Evolutionary conservation across 1,140 invertebrate species (phyloP).

Genomic region (Calosoma granatense): DNA sequence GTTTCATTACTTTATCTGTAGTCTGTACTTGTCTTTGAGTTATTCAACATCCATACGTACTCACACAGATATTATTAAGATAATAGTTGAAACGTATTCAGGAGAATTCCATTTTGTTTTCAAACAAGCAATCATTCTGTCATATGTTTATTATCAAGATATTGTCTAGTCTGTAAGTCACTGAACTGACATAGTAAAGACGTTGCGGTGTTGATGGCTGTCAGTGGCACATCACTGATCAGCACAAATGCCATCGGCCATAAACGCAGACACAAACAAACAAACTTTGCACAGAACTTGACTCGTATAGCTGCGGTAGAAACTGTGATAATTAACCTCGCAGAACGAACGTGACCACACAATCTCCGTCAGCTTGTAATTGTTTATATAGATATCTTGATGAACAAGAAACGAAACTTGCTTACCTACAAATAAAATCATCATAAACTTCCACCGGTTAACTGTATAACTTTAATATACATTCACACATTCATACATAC

Average conservation of each 20-base stretch:
- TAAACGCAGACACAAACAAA: not conserved
- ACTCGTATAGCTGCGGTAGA: not conserved
- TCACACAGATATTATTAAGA: too few species aligned
- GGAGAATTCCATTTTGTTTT: too few species aligned
- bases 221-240: not conserved
- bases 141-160: too few species aligned
- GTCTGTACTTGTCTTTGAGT: too few species aligned
- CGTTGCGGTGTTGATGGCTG: not conserved
- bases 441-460: not conserved
- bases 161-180: too few species aligned
- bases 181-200: too few species aligned
- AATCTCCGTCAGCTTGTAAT: not conserved
- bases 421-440: not conserved
- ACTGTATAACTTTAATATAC: too few species aligned
- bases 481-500: too few species aligned
- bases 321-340: not conserved
- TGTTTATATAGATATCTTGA: not conserved
- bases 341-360: not conserved
- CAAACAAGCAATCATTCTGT: too few species aligned
- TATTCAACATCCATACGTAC: too few species aligned
- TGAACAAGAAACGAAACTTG: not conserved
- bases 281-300: not conserved
- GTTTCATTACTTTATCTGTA: too few species aligned
- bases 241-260: not conserved
- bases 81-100: too few species aligned